Evolutionary conservation across 2,113 vertebrate species (phyloP).

Genomic region (Casuarius casuarius): DNA sequence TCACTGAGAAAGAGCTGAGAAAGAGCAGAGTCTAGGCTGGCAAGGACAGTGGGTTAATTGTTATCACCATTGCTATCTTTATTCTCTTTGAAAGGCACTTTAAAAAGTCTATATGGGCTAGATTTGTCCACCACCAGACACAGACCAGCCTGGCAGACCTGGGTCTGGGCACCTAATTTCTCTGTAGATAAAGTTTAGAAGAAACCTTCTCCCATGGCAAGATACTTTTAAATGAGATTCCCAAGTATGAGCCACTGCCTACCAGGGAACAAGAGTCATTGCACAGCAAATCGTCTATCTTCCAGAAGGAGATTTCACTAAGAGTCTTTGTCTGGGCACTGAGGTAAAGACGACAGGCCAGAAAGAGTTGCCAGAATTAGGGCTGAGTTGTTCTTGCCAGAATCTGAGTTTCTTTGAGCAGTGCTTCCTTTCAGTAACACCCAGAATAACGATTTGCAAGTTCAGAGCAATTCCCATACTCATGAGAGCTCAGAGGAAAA

Average conservation of each 20-base stretch:
- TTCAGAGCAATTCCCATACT: neutral
- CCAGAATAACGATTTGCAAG: neutral
- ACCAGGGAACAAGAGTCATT: neutral
- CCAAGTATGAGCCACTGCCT: neutral
- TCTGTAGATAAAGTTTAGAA: neutral
- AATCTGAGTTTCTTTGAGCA: neutral
- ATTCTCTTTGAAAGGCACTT: neutral
- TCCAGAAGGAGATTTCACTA: neutral
- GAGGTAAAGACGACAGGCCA: neutral
- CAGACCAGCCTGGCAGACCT: neutral
- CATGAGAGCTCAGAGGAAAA: neutral
- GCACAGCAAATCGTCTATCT: neutral
- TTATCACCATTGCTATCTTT: neutral
- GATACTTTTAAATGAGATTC: neutral
- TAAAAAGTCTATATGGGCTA: neutral
- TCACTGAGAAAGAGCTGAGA: neutral
- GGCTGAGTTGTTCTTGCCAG: neutral
- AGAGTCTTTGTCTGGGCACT: neutral
- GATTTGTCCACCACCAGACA: neutral
- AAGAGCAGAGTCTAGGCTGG: neutral
- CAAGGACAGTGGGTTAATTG: neutral
- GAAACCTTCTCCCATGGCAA: neutral
- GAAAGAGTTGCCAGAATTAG: neutral
- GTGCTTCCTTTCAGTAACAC: slow-evolving; percentile 2
- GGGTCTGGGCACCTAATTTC: neutral